A percentile compares a stretch with the other conserved stretches of the same genome.
Evolutionary conservation across 2,888 invertebrate genomes (phyloP).

Genomic region (Galeopsomyia nigrocyanea): DNA sequence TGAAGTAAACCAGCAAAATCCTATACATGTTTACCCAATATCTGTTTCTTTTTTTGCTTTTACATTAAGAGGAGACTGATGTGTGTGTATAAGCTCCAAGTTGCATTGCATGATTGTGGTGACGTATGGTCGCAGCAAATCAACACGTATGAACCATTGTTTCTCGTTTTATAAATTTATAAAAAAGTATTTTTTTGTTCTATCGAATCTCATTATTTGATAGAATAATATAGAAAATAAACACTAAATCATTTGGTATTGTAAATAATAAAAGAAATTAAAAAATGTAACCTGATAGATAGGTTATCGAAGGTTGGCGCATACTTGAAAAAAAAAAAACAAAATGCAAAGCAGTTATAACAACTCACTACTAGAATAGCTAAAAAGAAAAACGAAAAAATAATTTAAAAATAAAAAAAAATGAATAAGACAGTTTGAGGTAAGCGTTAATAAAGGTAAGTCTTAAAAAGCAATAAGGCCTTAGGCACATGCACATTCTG

Average conservation of each 20-base stretch:
- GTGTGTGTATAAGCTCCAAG: constrained; percentile 19
- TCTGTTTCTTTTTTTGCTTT: constrained; percentile 8
- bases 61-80: constrained; percentile 23
- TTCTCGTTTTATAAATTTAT: constrained; percentile 13
- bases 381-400: constrained; percentile 4
- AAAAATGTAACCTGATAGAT: background rate
- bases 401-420: constrained; percentile 23
- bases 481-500: constrained; percentile 69
- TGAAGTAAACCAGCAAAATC: constrained; percentile 38
- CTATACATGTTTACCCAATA: constrained; percentile 25
- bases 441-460: constrained; percentile 51
- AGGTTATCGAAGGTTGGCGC: constrained; percentile 6
- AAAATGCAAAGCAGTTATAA: constrained; percentile 62
- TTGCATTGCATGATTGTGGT: constrained; percentile 39
- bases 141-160: constrained; percentile 57
- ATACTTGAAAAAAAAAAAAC: constrained; percentile 45
- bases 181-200: constrained; percentile 33
- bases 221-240: constrained; percentile 23
- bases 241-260: constrained; percentile 28
- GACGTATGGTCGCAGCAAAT: constrained; percentile 64
- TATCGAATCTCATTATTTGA: constrained; percentile 19
- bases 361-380: constrained; percentile 12
- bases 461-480: constrained; percentile 63
- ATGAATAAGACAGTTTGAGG: constrained; percentile 18
- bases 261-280: constrained; percentile 39